Evolutionary conservation across 2,888 invertebrate species (phyloP).

Genomic region (Drosophila cyrtoloma): DNA sequence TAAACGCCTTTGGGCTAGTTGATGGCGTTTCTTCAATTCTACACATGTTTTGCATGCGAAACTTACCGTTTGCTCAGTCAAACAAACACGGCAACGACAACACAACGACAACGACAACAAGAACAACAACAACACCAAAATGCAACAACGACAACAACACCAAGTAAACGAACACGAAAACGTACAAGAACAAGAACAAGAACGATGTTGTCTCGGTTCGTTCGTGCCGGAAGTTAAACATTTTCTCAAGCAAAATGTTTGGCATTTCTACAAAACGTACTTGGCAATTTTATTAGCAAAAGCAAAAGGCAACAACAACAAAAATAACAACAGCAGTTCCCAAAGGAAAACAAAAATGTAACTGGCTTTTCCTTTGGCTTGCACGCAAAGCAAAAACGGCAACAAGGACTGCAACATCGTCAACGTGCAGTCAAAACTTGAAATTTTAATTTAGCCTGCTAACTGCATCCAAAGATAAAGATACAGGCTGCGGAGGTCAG

Average conservation of each 20-base stretch:
- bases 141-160: constrained; percentile 3
- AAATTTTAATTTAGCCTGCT: constrained; percentile 52
- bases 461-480: constrained; percentile 38
- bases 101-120: not conserved
- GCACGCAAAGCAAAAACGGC: constrained; percentile 34
- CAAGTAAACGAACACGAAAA: constrained; percentile 14
- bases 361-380: constrained; percentile 21
- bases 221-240: constrained; percentile 68
- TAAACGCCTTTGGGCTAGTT: constrained; percentile 48
- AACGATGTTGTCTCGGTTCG: constrained; percentile 19
- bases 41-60: constrained; percentile 65
- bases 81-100: constrained; percentile 28
- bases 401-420: constrained; percentile 27
- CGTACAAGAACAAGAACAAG: constrained; percentile 16
- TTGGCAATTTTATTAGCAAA: constrained; percentile 71
- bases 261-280: constrained; percentile 75
- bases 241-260: constrained; percentile 73
- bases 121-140: constrained; percentile 1
- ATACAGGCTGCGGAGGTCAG: constrained; percentile 13
- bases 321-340: not conserved
- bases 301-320: constrained; percentile 23
- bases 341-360: constrained; percentile 12
- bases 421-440: constrained; percentile 46
- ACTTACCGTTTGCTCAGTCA: constrained; percentile 47
- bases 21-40: constrained; percentile 54